phyloP scores from a whole-genome alignment of 1,140 invertebrate species.

The Mesaphorura yosii region DNA sequence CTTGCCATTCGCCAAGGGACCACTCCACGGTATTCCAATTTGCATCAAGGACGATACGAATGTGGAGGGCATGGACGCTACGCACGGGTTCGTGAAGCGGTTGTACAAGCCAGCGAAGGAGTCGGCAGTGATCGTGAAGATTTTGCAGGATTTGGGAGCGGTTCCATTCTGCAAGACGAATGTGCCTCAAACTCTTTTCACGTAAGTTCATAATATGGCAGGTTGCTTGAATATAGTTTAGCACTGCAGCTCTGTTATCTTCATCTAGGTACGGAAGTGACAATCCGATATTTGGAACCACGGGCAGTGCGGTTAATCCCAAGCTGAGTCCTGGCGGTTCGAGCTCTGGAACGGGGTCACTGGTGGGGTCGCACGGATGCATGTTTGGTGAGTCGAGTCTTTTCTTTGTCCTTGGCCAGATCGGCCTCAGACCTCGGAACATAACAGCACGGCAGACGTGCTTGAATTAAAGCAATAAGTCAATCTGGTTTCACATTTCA shows the following conservation, averaged over 20 bases:
- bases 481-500: no score
- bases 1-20: constrained; percentile 15
- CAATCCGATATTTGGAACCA: constrained; percentile 29
- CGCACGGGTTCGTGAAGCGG: constrained; percentile 36
- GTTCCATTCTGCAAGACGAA: constrained; percentile 40
- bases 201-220: constrained; percentile 5
- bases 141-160: constrained; percentile 34
- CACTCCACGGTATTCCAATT: constrained; percentile 37
- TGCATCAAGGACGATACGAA: constrained; percentile 35
- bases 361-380: constrained; percentile 19
- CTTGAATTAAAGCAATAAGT: no score
- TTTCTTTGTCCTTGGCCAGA: no score
- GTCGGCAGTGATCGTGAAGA: constrained; percentile 35
- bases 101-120: constrained; percentile 34
- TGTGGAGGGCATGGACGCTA: constrained; percentile 39
- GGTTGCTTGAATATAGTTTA: no score
- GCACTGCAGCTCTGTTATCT: background rate
- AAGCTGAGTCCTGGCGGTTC: constrained; percentile 25
- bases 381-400: no score
- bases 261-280: constrained; percentile 15
- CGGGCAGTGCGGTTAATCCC: constrained; percentile 18
- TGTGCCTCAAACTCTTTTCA: constrained; percentile 34
- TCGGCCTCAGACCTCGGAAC: no score
- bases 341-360: constrained; percentile 24
- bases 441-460: no score